These are phyloP conservation scores for Eptesicus fuscus DNA, from an alignment of 2,113 vertebrate genomes.

Conservation along the genomic window DNA sequence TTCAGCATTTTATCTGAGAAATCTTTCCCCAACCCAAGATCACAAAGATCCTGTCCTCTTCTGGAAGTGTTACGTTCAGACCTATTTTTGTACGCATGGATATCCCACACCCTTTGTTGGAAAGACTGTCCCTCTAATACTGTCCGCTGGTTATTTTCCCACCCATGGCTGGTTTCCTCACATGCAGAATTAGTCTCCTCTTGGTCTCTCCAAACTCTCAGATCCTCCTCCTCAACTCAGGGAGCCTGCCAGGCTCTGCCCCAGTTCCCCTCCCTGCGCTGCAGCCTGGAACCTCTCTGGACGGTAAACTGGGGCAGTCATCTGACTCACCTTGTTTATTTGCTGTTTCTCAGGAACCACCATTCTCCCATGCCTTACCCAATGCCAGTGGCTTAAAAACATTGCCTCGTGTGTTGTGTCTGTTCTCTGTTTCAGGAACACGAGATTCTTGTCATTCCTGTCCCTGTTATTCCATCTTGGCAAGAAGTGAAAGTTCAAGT, in stretches of 20 bases:
- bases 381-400: not conserved
- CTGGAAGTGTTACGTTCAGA: not conserved
- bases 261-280: not conserved
- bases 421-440: not conserved
- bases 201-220: not conserved
- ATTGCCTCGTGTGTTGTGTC: not conserved
- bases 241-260: not conserved
- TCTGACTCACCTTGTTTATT: not conserved
- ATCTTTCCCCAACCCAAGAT: not conserved
- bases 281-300: not conserved
- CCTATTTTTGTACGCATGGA: not conserved
- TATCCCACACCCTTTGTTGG: not conserved
- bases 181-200: not conserved
- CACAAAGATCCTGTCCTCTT: not conserved
- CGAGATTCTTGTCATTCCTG: not conserved
- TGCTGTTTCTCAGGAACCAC: not conserved
- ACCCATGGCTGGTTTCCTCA: not conserved
- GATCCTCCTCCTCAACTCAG: not conserved
- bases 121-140: not conserved
- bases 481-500: not conserved
- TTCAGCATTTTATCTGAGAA: not conserved
- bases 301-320: not conserved
- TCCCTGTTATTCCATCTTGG: not conserved
- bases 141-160: not conserved
- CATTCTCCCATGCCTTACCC: not conserved